Conservation (phyloP, 2,113 vertebrate genomes). For the Rattus norvegicus region GRCr8 NC_086027.1:57205001-57205500, state of each 20-base stretch:
- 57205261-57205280: not conserved
- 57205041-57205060: conserved; percentile 49
- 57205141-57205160: conserved; percentile 62
- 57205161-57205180: conserved; percentile 62
- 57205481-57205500: conserved; percentile 6
- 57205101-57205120: conserved; percentile 74
- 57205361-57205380: fast-evolving
- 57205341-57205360: not conserved
- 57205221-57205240: not conserved
- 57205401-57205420: fast-evolving
- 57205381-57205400: not conserved
- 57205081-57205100: conserved; percentile 59
- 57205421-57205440: not conserved
- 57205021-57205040: conserved; percentile 57
- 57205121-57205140: conserved; percentile 72
- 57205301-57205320: conserved; percentile 27
- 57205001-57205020: conserved; percentile 55
- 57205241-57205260: not conserved
- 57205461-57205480: not conserved
- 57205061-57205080: conserved; percentile 23
- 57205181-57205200: conserved; percentile 60
- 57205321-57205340: not conserved
- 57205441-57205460: not conserved
- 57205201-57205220: not conserved
- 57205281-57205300: not conserved